A percentile compares a stretch with the other conserved stretches of the same genome.
Evolutionary conservation across 2,113 vertebrate genomes (phyloP).

Genomic region (Otocyon megalotis): DNA sequence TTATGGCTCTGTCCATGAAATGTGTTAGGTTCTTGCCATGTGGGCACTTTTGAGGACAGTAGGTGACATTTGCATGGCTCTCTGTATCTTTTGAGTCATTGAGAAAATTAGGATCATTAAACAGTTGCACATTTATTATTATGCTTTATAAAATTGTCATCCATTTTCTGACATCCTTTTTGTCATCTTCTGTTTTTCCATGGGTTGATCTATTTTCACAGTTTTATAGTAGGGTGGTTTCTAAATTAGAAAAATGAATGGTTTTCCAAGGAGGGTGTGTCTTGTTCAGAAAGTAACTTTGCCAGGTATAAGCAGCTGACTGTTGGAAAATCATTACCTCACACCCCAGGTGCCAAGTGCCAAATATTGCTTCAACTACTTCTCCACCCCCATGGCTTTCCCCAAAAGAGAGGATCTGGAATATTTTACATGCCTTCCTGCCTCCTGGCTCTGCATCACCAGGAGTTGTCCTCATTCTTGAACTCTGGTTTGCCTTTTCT

Average conservation of each 20-base stretch:
- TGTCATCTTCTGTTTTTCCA: neutral
- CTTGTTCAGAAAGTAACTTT: conserved; percentile 3
- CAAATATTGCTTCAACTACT: neutral
- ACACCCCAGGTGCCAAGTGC: neutral
- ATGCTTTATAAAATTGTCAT: neutral
- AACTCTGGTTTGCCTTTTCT: neutral
- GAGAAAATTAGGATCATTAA: neutral
- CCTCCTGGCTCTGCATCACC: neutral
- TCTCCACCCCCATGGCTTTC: neutral
- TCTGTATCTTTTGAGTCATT: neutral
- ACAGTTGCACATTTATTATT: neutral
- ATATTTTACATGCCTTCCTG: neutral
- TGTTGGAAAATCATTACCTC: neutral
- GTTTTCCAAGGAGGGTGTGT: neutral
- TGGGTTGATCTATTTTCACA: neutral
- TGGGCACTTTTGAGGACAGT: neutral
- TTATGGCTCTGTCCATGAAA: neutral
- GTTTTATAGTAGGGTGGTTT: neutral
- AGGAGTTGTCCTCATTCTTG: neutral
- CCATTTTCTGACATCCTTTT: neutral
- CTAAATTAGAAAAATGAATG: neutral
- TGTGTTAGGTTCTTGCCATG: neutral
- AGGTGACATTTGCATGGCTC: neutral
- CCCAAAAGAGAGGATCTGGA: neutral
- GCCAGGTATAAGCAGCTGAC: too few species aligned